phyloP scores from a whole-genome alignment of 2,113 vertebrate species.

The Mastomys natalensis region DNA sequence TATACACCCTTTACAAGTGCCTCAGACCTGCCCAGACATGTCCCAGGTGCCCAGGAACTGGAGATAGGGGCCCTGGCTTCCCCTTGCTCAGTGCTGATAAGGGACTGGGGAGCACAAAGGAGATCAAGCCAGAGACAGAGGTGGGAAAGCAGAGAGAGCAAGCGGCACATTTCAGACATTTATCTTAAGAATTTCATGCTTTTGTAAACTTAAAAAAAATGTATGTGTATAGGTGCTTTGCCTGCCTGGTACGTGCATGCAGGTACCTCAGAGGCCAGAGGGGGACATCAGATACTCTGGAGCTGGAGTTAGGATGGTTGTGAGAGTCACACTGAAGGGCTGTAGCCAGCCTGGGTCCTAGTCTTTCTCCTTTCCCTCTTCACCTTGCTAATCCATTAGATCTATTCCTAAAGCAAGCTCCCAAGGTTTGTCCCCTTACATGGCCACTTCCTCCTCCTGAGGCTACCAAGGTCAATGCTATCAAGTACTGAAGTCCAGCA shows the following conservation, averaged over 20 bases:
- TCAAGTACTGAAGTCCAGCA: neutral
- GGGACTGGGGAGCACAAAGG: accelerated
- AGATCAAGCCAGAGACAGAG: neutral
- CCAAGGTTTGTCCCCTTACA: neutral
- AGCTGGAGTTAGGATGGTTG: too few species aligned
- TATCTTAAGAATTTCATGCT: neutral
- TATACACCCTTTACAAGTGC: neutral
- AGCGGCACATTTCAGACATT: neutral
- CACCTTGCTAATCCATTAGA: too few species aligned
- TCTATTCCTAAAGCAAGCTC: too few species aligned
- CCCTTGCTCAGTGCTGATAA: neutral
- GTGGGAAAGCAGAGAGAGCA: neutral
- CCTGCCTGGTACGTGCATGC: neutral
- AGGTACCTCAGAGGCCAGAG: too few species aligned
- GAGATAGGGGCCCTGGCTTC: neutral
- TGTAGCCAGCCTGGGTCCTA: too few species aligned
- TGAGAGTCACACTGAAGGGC: too few species aligned
- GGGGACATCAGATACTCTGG: neutral
- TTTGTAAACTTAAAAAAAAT: too few species aligned
- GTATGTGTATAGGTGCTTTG: neutral
- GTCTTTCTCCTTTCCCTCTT: too few species aligned
- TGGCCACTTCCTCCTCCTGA: neutral
- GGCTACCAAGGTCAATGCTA: neutral
- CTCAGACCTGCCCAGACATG: neutral
- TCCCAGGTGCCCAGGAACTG: neutral